These are phyloP conservation scores for Thunnus thynnus DNA, from an alignment of 2,113 vertebrate species.

Conservation along the genomic window DNA sequence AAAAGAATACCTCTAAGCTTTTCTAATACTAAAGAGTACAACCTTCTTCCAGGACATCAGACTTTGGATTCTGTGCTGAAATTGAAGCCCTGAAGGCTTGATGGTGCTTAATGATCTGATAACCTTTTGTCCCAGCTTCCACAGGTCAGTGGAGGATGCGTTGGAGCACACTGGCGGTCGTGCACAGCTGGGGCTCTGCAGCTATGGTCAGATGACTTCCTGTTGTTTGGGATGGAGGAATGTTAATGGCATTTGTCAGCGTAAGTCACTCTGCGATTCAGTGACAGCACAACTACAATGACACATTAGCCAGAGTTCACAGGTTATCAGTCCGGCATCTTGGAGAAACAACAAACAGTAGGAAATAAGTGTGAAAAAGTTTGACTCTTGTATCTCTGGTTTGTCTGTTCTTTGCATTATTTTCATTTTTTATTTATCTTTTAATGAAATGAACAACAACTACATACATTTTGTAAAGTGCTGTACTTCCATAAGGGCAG, in stretches of 20 bases:
- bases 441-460: too few relatives aligned
- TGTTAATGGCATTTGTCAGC: conserved; percentile 73
- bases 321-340: conserved; percentile 39
- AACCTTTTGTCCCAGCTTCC: conserved; percentile 50
- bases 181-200: conserved; percentile 55
- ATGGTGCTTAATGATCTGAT: conserved; percentile 34
- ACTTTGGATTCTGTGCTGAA: conserved; percentile 10
- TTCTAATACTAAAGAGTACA: too few relatives aligned
- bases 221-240: conserved; percentile 83
- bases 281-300: conserved; percentile 13
- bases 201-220: conserved; percentile 59
- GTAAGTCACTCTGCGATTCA: conserved; percentile 65
- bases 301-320: conserved; percentile 37
- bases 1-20: too few relatives aligned
- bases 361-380: not conserved
- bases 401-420: not conserved
- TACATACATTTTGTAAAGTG: too few relatives aligned
- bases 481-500: too few relatives aligned
- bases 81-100: conserved; percentile 8
- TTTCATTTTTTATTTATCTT: too few relatives aligned
- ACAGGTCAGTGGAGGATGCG: conserved; percentile 55
- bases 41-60: not conserved
- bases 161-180: conserved; percentile 29
- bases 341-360: conserved; percentile 2
- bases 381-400: not conserved